These are phyloP conservation scores for Apistogramma diplotaenia DNA, from an alignment of 2,113 vertebrate genomes.

Conservation along the genomic window DNA sequence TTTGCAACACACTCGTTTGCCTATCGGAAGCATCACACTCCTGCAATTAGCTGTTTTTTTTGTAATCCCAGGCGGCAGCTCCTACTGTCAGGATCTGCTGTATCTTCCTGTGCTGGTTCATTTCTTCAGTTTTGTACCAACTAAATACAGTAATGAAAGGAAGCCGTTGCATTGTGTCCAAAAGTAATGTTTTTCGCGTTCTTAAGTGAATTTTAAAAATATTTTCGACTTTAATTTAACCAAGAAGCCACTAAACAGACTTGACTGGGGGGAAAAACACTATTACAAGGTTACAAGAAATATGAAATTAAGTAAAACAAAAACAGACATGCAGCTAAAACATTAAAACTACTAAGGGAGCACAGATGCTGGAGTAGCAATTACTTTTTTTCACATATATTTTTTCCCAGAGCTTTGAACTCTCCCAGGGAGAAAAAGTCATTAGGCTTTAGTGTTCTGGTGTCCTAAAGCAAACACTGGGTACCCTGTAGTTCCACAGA, in stretches of 20 bases:
- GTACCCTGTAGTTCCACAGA: neutral
- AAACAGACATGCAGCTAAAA: neutral
- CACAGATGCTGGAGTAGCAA: neutral
- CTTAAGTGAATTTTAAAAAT: neutral
- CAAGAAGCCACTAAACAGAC: neutral
- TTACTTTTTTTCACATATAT: neutral
- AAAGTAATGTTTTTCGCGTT: neutral
- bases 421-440: neutral
- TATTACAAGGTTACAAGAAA: neutral
- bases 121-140: neutral
- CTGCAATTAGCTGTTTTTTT: neutral
- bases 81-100: neutral
- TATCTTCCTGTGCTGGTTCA: neutral
- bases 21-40: neutral
- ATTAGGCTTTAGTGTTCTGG: neutral
- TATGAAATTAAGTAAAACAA: neutral
- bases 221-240: neutral
- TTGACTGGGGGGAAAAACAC: neutral
- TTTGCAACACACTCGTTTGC: too few relatives aligned
- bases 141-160: neutral
- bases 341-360: too few relatives aligned
- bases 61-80: neutral
- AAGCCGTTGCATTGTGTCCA: neutral
- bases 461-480: neutral
- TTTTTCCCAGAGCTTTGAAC: neutral